phyloP scores from a whole-genome alignment of 1,140 invertebrate genomes.

The Drosophila neocordata region DNA sequence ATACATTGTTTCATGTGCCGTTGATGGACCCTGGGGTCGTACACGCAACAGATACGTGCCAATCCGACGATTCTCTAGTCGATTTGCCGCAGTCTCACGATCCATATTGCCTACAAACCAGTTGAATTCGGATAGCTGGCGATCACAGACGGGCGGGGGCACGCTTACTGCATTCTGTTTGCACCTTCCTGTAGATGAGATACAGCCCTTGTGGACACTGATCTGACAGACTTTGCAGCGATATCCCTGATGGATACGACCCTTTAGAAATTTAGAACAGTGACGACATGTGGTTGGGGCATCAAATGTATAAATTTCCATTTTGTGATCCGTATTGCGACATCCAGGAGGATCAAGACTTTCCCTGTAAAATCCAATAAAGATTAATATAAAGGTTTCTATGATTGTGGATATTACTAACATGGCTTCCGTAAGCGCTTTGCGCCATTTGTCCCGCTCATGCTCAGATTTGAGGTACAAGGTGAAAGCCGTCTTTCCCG shows the following conservation, averaged over 20 bases:
- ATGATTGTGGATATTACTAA: constrained; percentile 84
- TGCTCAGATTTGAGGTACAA: constrained; percentile 95
- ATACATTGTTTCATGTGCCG: constrained; percentile 88
- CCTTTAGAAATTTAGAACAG: constrained; percentile 95
- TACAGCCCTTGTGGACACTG: constrained; percentile 90
- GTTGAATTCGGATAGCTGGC: constrained; percentile 79
- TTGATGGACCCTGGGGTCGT: constrained; percentile 86
- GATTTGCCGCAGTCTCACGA: constrained; percentile 90
- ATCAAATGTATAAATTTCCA: constrained; percentile 93
- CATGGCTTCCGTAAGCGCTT: constrained; percentile 95
- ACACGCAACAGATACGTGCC: constrained; percentile 95
- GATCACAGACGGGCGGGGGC: constrained; percentile 84
- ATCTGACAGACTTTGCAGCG: constrained; percentile 89
- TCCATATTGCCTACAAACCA: constrained; percentile 93
- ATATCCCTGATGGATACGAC: constrained; percentile 91
- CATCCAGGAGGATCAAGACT: constrained; percentile 93
- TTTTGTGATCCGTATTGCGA: constrained; percentile 92
- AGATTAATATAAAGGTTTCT: neutral
- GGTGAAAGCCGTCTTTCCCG: constrained; percentile 92
- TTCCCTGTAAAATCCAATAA: constrained; percentile 85
- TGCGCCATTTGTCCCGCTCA: constrained; percentile 94
- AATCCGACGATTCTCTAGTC: constrained; percentile 90
- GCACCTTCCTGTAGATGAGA: constrained; percentile 89
- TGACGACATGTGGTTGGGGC: constrained; percentile 91
- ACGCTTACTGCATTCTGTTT: constrained; percentile 83